Base-by-base conservation (phyloP, 2,797 vertebrate species). In the Silurus aristotelis region DNA sequence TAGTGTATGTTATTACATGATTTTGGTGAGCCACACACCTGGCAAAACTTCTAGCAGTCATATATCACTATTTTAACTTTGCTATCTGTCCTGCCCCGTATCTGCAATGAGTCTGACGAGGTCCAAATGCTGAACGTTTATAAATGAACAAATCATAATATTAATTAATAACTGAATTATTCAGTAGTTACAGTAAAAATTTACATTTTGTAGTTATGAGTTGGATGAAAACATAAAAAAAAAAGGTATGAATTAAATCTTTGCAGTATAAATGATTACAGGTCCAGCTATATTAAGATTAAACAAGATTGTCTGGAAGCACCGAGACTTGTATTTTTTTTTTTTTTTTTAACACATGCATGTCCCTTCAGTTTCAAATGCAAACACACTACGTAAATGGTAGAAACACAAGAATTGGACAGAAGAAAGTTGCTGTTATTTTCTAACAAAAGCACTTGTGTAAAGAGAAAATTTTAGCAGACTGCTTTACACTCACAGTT, bases 151-250 rank as follows among this genome's bases (percentile, higher is more conserved):
- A 38, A 3, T 20, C 10, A 6, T 6, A 72, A 27, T 22, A n/a
- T 48, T 72, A 52, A 73, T 48, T 52, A 15, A 73, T n/a, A 73
- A 71, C 38, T 71, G 38, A 71, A 46, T 71, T 22, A 46, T 71
- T 46, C 19, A 46, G 9, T 71, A 46, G 46, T 19, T 22, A 12
- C 19, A 71, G 9, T 46, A 12, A 14, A 48, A 72, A 72, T 52
- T 5, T 9, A 68, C 38, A 38, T 38, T 38, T 38, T 68, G 67
- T 43, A 31, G 27, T 67, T 67, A 31, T 25, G 61, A 68, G 17
- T 9, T 14, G 38, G 31, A 68, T 6, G 17, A 17, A 68, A 38
- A 31, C 6, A 68, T 31, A 3, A 3, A 31, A 31, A 68, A 68
- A 38, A 27, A 17, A 15, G 64, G 13, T 6, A 15, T 13, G 15